Conservation (phyloP, 2,113 vertebrate genomes). For the Centropristis striata region DNA sequence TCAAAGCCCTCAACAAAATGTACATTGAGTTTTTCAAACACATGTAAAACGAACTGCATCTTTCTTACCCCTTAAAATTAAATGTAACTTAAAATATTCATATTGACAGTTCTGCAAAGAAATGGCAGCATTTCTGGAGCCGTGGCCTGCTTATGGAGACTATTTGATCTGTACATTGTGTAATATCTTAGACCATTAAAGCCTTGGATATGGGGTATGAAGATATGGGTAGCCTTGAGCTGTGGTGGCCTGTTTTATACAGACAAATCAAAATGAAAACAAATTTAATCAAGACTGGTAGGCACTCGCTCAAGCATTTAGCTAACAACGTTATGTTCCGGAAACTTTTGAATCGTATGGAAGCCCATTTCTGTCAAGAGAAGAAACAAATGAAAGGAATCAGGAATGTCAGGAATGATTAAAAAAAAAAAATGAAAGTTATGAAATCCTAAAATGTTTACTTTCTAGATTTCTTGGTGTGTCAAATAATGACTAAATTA, state of each 20-base stretch:
- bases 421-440: no score
- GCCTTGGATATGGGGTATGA: neutral
- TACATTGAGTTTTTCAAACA: neutral
- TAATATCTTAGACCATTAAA: slow-evolving; percentile 3
- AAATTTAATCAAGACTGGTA: neutral
- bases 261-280: neutral
- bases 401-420: no score
- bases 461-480: no score
- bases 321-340: neutral
- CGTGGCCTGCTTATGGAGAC: neutral
- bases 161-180: slow-evolving; percentile 6
- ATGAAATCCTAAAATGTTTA: no score
- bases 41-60: slow-evolving; percentile 8
- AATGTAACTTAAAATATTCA: neutral
- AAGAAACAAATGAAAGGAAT: neutral
- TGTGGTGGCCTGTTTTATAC: slow-evolving; percentile 7
- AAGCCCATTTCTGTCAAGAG: neutral
- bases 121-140: neutral
- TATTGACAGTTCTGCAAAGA: neutral
- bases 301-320: neutral
- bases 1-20: neutral
- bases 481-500: no score
- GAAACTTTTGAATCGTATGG: neutral
- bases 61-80: neutral
- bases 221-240: slow-evolving; percentile 7